A percentile compares a stretch with the other conserved stretches of the same genome.
Conservation (phyloP, 2,888 invertebrate species). For the Formica aserva region DNA sequence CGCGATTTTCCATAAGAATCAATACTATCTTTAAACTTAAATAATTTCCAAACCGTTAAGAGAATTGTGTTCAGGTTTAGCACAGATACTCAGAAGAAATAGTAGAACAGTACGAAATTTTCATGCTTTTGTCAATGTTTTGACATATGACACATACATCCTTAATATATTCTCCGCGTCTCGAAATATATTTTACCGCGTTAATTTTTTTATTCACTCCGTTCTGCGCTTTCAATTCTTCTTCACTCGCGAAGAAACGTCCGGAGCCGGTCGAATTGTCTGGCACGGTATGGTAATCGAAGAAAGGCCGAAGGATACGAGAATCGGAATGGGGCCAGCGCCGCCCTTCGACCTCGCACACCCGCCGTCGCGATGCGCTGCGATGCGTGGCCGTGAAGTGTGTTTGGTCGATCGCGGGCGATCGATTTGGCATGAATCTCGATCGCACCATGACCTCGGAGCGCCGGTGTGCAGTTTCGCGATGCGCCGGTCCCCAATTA, state of each 20-base stretch:
- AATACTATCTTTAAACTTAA: too few relatives aligned
- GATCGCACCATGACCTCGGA: slow-evolving; percentile 54
- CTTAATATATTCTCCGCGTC: neutral
- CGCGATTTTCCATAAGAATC: too few relatives aligned
- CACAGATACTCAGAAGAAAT: too few relatives aligned
- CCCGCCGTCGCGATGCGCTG: neutral
- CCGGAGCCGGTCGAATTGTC: slow-evolving; percentile 3
- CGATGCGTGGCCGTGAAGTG: slow-evolving; percentile 2
- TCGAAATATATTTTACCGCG: neutral
- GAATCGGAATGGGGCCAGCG: slow-evolving; percentile 52
- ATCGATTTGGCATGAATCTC: slow-evolving; percentile 50
- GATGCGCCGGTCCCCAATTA: slow-evolving; percentile 74
- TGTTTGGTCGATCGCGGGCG: slow-evolving; percentile 40
- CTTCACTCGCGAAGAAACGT: neutral
- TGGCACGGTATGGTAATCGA: slow-evolving; percentile 40
- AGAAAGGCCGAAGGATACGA: slow-evolving; percentile 44
- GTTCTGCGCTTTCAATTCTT: neutral
- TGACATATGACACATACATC: too few relatives aligned
- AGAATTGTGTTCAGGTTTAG: too few relatives aligned
- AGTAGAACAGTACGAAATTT: too few relatives aligned
- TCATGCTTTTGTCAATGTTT: too few relatives aligned
- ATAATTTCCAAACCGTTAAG: too few relatives aligned
- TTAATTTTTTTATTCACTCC: neutral
- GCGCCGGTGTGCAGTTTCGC: slow-evolving; percentile 53
- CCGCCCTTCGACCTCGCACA: slow-evolving; percentile 50